phyloP scores from a whole-genome alignment of 2,797 vertebrate genomes.

The Premnoplex brunnescens region DNA sequence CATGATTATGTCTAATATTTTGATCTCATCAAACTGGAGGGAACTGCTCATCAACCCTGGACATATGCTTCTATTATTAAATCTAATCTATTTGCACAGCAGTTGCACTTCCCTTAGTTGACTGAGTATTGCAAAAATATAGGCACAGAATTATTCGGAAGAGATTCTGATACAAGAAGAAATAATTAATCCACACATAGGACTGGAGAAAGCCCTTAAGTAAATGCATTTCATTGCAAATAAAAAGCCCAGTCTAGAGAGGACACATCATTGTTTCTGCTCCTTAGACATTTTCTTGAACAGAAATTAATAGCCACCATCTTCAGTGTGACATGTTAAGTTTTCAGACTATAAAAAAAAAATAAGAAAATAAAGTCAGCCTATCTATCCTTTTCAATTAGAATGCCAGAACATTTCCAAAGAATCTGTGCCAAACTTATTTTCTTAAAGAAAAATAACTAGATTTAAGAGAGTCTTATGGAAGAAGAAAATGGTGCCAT shows the following conservation, averaged over 20 bases:
- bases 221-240: neutral
- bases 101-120: neutral
- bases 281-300: neutral
- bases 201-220: neutral
- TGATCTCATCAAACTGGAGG: slow-evolving; percentile 26
- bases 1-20: slow-evolving; percentile 36
- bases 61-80: slow-evolving; percentile 47
- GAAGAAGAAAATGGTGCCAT: neutral
- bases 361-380: neutral
- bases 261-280: neutral
- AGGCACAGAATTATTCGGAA: neutral
- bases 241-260: neutral
- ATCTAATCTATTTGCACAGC: neutral
- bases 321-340: neutral
- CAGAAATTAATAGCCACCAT: neutral
- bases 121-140: slow-evolving; percentile 16
- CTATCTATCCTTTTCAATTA: neutral
- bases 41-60: neutral
- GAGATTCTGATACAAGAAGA: slow-evolving; percentile 9
- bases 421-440: neutral
- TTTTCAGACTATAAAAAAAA: neutral
- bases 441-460: neutral
- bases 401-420: neutral
- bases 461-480: neutral
- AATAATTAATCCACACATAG: neutral